Percentiles rank a stretch among this genome's conserved stretches.
These are phyloP conservation scores for Phodopus roborovskii DNA, from an alignment of 2,113 vertebrate genomes.

Conservation along the genomic window DNA sequence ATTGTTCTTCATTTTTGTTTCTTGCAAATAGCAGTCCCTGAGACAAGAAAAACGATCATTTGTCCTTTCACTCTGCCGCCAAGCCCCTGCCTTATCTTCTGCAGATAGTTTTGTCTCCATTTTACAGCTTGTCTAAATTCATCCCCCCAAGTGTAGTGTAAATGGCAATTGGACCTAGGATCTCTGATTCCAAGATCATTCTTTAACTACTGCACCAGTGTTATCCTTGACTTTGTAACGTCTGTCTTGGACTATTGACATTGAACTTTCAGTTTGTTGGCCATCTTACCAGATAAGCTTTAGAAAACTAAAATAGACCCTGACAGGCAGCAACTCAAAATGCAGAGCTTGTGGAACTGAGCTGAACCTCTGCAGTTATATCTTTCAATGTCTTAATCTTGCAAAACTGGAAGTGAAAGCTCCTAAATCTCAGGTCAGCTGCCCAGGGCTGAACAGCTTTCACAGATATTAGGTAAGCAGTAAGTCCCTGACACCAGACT, in stretches of 20 bases:
- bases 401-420: neutral
- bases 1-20: neutral
- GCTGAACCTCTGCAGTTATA: neutral
- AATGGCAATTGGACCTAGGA: neutral
- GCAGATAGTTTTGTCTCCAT: slow-evolving; percentile 14
- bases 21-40: neutral
- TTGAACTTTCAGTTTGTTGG: slow-evolving; percentile 5
- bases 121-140: neutral
- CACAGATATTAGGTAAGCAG: neutral
- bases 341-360: neutral
- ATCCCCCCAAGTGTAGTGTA: neutral
- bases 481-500: neutral
- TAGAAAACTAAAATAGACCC: slow-evolving; percentile 49
- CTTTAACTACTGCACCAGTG: neutral
- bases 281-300: neutral
- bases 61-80: neutral
- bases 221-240: slow-evolving; percentile 24
- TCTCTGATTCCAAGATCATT: neutral
- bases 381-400: slow-evolving; percentile 51
- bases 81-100: neutral
- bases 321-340: slow-evolving; percentile 39
- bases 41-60: neutral
- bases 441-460: neutral
- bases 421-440: slow-evolving; percentile 3
- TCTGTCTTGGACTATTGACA: slow-evolving; percentile 11